Evolutionary conservation across 2,113 vertebrate species (phyloP).

Genomic region (Fregetta grallaria): DNA sequence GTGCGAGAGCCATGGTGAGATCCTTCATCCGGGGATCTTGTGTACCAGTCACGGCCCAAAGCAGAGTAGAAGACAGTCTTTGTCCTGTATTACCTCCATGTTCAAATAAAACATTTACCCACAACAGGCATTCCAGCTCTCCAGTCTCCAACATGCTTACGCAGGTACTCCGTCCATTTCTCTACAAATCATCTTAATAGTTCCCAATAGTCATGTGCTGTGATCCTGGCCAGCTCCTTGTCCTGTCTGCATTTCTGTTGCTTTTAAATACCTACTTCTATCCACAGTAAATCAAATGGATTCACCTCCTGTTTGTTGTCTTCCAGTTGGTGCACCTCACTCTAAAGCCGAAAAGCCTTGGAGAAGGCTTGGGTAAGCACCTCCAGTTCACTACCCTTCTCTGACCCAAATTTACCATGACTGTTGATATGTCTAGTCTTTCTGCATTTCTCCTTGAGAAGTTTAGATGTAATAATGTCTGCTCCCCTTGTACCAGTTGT

Average conservation of each 20-base stretch:
- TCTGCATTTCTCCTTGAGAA: background rate
- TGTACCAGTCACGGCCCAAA: background rate
- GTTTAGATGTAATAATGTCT: background rate
- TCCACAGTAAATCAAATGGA: background rate
- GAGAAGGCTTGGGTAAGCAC: background rate
- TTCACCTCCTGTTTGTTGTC: background rate
- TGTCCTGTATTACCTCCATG: background rate
- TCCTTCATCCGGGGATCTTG: background rate
- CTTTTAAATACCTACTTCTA: background rate
- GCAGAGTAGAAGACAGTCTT: background rate
- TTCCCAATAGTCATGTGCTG: background rate
- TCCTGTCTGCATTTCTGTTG: background rate
- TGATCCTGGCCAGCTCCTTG: background rate
- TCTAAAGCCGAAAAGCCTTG: background rate
- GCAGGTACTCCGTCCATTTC: background rate
- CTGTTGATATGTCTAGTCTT: background rate
- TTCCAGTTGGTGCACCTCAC: background rate
- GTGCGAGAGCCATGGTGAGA: background rate
- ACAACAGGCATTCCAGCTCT: background rate
- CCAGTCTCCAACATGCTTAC: background rate
- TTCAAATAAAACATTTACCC: background rate
- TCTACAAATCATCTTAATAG: background rate
- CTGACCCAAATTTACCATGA: background rate
- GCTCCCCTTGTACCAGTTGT: background rate
- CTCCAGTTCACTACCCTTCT: background rate